A percentile compares a stretch with the other conserved stretches of the same genome.
Evolutionary conservation across 2,797 vertebrate genomes (phyloP).

Genomic region (Mormyrops attenuatus): DNA sequence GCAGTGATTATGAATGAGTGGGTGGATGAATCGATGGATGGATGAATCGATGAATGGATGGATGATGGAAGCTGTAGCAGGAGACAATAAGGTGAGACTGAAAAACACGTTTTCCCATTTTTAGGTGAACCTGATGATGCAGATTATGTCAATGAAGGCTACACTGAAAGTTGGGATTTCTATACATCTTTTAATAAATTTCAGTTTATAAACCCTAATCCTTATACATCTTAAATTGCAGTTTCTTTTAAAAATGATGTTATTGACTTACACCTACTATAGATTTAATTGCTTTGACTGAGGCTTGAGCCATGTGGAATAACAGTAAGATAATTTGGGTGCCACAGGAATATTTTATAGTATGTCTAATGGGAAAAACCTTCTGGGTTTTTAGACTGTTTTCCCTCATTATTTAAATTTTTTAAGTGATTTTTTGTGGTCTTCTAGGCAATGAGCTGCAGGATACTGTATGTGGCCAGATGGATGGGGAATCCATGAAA

Average conservation of each 20-base stretch:
- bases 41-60: background rate
- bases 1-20: background rate
- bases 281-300: background rate
- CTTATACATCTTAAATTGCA: background rate
- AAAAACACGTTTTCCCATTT: background rate
- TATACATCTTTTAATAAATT: background rate
- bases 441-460: background rate
- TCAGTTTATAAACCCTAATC: background rate
- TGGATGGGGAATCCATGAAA: background rate
- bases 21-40: background rate
- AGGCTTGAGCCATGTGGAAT: background rate
- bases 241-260: background rate
- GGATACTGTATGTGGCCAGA: background rate
- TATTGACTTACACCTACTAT: background rate
- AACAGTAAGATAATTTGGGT: background rate
- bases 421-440: background rate
- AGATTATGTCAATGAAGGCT: conserved; percentile 15
- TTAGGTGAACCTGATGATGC: background rate
- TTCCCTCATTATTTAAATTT: background rate
- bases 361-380: background rate
- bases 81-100: background rate
- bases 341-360: background rate
- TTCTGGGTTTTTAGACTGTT: background rate
- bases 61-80: background rate
- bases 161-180: conserved; percentile 21